Evolutionary conservation across 2,113 vertebrate species (phyloP).

Genomic region (Pongo pygmaeus): DNA sequence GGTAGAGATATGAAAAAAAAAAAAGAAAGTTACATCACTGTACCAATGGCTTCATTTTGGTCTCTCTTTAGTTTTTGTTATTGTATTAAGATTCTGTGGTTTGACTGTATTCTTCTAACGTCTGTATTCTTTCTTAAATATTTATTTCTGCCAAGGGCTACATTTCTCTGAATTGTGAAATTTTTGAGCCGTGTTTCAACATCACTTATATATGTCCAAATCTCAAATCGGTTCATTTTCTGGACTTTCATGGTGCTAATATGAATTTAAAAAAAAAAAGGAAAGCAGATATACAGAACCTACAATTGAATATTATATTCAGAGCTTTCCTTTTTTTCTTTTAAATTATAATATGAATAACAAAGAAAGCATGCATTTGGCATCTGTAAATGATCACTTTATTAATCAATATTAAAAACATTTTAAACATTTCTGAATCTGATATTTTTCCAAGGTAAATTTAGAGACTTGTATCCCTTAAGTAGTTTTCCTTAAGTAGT

Average conservation of each 20-base stretch:
- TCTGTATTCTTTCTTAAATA: background rate
- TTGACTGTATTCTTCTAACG: background rate
- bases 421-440: background rate
- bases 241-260: background rate
- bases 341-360: background rate
- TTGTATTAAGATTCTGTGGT: background rate
- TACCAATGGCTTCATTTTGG: background rate
- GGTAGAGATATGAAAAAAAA: background rate
- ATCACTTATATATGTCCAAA: background rate
- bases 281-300: background rate
- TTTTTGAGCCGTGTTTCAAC: background rate
- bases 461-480: background rate
- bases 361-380: background rate
- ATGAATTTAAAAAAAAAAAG: background rate
- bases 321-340: background rate
- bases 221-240: background rate
- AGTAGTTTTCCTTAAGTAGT: background rate
- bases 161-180: background rate
- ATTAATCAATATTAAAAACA: background rate
- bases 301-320: background rate
- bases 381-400: background rate
- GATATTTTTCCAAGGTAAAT: background rate
- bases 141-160: background rate
- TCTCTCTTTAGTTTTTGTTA: background rate
- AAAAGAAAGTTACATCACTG: background rate